A percentile compares a stretch with the other conserved stretches of the same genome.
phyloP scores from a whole-genome alignment of 2,113 vertebrate species.

The Oceanodroma tethys region DNA sequence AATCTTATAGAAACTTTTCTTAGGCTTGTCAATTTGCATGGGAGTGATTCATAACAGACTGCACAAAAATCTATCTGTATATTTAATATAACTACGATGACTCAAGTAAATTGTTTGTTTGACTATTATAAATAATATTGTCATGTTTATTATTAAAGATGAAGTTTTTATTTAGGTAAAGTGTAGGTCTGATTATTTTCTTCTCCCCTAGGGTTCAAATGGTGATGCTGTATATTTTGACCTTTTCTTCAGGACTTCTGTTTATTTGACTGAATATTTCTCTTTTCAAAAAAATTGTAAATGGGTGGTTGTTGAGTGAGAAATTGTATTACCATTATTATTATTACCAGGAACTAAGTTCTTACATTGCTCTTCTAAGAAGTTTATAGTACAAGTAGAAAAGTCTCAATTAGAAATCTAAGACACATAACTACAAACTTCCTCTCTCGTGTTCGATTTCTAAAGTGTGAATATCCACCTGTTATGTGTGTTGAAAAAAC shows the following conservation, averaged over 20 bases:
- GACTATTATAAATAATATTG: background rate
- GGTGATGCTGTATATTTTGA: background rate
- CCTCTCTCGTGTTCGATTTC: background rate
- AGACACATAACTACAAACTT: fast-evolving
- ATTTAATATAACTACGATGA: background rate
- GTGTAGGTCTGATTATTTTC: background rate
- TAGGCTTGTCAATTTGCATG: background rate
- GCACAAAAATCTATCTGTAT: background rate
- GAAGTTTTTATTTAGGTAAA: background rate
- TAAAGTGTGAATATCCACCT: background rate
- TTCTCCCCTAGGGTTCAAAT: background rate
- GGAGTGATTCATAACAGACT: background rate
- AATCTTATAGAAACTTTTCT: background rate
- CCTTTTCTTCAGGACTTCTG: background rate
- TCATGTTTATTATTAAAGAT: background rate
- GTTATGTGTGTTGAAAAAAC: fast-evolving
- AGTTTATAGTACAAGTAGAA: background rate
- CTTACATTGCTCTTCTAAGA: background rate
- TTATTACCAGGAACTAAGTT: background rate
- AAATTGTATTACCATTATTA: no score
- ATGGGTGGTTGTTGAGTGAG: background rate
- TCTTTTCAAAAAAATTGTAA: background rate
- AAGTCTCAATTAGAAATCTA: background rate
- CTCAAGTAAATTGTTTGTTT: background rate
- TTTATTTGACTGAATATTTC: background rate